phyloP scores from a whole-genome alignment of 2,797 vertebrate species.

The Sylvia borin region DNA sequence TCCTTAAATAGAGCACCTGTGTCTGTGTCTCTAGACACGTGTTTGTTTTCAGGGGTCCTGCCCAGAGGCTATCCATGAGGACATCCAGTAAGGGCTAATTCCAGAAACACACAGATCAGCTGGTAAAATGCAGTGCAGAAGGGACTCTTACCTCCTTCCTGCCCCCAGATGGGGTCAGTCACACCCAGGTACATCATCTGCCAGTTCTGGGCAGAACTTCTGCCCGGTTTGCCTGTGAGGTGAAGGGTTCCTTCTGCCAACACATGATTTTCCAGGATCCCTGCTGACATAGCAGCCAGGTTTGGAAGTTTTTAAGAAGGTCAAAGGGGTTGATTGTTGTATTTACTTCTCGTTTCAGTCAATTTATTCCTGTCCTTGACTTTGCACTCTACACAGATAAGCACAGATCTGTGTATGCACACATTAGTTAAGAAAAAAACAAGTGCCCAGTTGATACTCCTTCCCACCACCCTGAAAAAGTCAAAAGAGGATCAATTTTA shows the following conservation, averaged over 20 bases:
- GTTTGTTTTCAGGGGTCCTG: background rate
- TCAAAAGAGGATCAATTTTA: background rate
- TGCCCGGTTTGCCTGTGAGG: fast-evolving
- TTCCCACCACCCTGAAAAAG: background rate
- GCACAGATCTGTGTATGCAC: slow-evolving; percentile 26
- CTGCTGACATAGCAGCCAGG: fast-evolving
- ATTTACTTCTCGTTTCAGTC: background rate
- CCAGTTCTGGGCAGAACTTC: background rate
- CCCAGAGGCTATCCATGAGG: background rate
- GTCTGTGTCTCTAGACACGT: background rate
- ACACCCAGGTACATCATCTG: background rate
- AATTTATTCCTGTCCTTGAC: background rate
- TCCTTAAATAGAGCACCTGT: background rate
- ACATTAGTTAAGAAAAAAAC: background rate
- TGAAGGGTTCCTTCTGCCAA: background rate
- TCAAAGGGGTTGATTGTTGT: background rate
- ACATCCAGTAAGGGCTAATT: background rate
- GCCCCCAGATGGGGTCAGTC: background rate
- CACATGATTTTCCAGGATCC: background rate
- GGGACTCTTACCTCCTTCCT: background rate
- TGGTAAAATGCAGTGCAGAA: background rate
- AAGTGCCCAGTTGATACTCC: background rate
- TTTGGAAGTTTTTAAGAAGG: background rate
- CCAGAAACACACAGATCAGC: background rate
- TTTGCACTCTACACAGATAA: slow-evolving; percentile 25